A percentile compares a stretch with the other conserved stretches of the same genome.
phyloP scores from a whole-genome alignment of 2,113 vertebrate species.

The Phasianus colchicus region DNA sequence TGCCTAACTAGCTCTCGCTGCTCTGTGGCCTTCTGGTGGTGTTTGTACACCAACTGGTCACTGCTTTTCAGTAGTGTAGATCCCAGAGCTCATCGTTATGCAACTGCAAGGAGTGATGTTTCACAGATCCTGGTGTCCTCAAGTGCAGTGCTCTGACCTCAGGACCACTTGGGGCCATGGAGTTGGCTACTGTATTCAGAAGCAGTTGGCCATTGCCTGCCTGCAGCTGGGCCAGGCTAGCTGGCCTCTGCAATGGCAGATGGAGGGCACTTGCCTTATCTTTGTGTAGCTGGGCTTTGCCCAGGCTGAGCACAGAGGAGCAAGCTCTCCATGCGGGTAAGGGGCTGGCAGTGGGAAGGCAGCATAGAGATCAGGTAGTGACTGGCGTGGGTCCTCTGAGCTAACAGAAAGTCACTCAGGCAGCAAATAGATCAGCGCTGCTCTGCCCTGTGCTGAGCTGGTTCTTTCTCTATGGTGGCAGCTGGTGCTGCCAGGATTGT shows the following conservation, averaged over 20 bases:
- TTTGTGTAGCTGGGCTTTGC: background rate
- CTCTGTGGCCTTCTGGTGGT: rapidly evolving
- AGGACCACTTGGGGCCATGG: background rate
- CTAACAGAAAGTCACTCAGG: background rate
- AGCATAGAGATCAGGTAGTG: background rate
- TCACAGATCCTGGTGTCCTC: background rate
- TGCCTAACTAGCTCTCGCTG: background rate
- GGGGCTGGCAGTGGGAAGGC: background rate
- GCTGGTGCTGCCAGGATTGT: background rate
- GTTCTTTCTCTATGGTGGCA: background rate
- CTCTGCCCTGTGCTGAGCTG: background rate
- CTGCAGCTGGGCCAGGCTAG: background rate
- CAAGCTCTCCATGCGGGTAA: background rate
- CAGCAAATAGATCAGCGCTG: background rate
- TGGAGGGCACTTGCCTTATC: background rate
- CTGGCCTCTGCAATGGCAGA: background rate
- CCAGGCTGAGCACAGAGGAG: no score
- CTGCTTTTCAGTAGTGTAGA: rapidly evolving
- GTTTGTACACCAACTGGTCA: background rate
- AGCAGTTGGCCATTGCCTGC: background rate
- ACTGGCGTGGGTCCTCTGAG: background rate
- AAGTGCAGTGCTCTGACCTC: background rate
- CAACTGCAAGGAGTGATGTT: rapidly evolving
- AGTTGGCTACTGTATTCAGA: background rate
- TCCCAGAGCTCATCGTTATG: background rate